These are phyloP conservation scores for Galbula dea DNA, from an alignment of 2,113 vertebrate species.

Conservation along the genomic window DNA sequence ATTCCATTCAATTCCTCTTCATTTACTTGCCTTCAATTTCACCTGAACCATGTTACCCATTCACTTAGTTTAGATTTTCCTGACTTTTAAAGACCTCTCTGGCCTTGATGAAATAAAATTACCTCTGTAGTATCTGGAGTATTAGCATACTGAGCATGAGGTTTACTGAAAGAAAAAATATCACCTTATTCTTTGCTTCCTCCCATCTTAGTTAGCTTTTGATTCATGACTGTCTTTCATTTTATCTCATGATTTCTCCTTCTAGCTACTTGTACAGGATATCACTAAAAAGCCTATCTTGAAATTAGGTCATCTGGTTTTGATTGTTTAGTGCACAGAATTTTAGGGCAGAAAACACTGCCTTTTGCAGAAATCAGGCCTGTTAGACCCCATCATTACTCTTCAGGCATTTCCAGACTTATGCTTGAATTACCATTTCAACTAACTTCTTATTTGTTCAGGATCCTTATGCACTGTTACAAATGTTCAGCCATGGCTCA, in stretches of 20 bases:
- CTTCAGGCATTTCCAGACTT: not conserved
- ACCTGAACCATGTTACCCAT: not conserved
- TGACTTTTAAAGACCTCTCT: not conserved
- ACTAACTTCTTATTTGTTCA: not conserved
- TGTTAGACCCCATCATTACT: not conserved
- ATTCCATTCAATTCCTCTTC: not conserved
- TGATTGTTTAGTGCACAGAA: not conserved
- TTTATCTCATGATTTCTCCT: not conserved
- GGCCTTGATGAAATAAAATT: not conserved
- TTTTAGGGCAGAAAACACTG: not conserved
- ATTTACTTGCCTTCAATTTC: not conserved
- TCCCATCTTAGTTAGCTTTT: not conserved
- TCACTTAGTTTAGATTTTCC: not conserved
- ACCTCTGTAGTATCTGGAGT: not conserved
- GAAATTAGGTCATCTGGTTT: not conserved
- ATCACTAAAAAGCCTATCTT: not conserved
- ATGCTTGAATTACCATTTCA: not conserved
- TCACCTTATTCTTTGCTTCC: not conserved
- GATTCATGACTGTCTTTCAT: not conserved
- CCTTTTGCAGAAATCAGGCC: not conserved
- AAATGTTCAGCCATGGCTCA: not conserved
- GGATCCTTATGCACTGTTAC: not conserved
- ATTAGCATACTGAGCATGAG: not conserved
- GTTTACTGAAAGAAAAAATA: not conserved
- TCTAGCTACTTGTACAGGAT: not conserved